Evolutionary conservation across 2,888 invertebrate species (phyloP), one percentile per base, ranked within the genome.

Genomic region (Taenaris catops): DNA sequence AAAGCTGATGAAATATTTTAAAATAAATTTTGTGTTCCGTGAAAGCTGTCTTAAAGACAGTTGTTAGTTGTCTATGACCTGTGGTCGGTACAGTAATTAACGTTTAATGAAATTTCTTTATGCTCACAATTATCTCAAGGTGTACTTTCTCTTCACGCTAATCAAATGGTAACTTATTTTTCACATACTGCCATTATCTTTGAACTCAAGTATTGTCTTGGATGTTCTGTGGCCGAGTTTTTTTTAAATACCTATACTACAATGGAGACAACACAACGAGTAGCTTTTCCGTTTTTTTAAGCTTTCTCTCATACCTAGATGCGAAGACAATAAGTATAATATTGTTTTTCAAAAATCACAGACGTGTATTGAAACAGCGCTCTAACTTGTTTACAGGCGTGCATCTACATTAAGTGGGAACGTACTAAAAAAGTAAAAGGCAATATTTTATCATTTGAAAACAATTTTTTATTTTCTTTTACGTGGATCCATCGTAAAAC

Each of bases 401-500:
- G n/a, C n/a, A n/a, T n/a, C n/a, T n/a, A n/a, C n/a, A n/a, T n/a
- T 6, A 10, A 8, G 4, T 9, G n/a, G 26, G 17, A n/a, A n/a
- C n/a, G n/a, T n/a, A n/a, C n/a, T n/a, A n/a, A n/a, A n/a, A n/a
- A n/a, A n/a, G n/a, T n/a, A n/a, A n/a, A n/a, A n/a, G n/a, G n/a
- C n/a, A n/a, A n/a, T n/a, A n/a, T n/a, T n/a, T n/a, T n/a, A n/a
- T n/a, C n/a, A n/a, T n/a, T n/a, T 14, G 14, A 14, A 14, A 14
- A 4, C 14, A 14, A 3, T 14, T 14, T 14, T 14, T 14, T 14
- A 4, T 14, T 14, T 14, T 14, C 14, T 14, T 66, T 67, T 56
- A 70, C 63, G 63, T 59, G 64, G 62, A 67, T 69, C 60, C 61
- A 58, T 65, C 68, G 67, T 60, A 67, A 68, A 66, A 66, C 61